Conservation (phyloP, 2,113 vertebrate species). For the Peucedramus taeniatus region DNA sequence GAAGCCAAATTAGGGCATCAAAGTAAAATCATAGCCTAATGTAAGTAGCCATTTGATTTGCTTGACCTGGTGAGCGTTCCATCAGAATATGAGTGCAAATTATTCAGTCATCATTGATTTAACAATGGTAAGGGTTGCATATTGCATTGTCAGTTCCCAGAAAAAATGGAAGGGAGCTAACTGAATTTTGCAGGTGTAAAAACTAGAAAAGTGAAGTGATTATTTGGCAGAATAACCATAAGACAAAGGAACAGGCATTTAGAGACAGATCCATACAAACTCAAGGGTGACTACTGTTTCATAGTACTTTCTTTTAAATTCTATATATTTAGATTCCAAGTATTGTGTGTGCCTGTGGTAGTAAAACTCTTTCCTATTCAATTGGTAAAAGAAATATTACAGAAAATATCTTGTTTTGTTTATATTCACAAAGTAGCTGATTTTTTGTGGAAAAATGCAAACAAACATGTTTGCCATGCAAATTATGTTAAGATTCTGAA, state of each 20-base stretch:
- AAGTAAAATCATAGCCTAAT: not conserved
- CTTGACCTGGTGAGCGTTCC: not conserved
- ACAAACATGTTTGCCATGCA: not conserved
- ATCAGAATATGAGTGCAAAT: not conserved
- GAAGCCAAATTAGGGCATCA: not conserved
- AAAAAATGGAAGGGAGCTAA: not conserved
- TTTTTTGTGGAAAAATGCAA: not conserved
- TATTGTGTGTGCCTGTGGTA: not conserved
- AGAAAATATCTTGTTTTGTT: not conserved
- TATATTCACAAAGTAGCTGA: not conserved
- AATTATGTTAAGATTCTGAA: not conserved
- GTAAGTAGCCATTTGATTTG: not conserved
- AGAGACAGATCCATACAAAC: not conserved
- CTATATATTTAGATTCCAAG: not conserved
- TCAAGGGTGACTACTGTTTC: not conserved
- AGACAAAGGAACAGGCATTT: not conserved
- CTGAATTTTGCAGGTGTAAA: not conserved
- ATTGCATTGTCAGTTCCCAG: not conserved
- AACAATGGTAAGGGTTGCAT: rapidly evolving
- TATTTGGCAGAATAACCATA: not conserved
- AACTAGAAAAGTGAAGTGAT: not conserved
- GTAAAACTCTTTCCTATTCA: not conserved
- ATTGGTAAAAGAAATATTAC: not conserved
- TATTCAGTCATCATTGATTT: not conserved
- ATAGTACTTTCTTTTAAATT: not conserved